Evolutionary conservation across 2,888 invertebrate genomes (phyloP), one percentile per base, ranked within the genome.

Genomic region (Spodoptera exigua): DNA sequence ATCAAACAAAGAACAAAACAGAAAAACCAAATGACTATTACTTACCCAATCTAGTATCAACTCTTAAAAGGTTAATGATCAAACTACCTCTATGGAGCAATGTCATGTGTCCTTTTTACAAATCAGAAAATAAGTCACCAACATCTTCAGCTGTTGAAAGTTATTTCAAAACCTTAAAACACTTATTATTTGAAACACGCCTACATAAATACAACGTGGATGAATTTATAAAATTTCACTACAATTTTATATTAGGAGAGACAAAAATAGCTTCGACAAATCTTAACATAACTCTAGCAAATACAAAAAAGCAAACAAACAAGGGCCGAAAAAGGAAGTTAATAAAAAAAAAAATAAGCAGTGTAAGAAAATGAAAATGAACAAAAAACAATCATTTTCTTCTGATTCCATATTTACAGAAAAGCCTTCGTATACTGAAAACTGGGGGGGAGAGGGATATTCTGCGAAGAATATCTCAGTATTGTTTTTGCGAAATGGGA

Each of bases 21-120:
- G 41, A 62, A 57, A 52, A 37, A 21, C 52, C 11, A 43, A 63
- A 63, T 45, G 35, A 44, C 11, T 63, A 48, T 44, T 63, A 63
- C 49, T 43, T 58, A 21, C 62, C 62, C 34, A 37, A 52, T 46
- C 52, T 59, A 59, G 47, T 46, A 59, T 45, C 47, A 55, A 54
- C 54, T 46, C 54, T 55, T 46, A 40, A 21, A 52, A 52, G 52
- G 52, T 52, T 52, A 52, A 52, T 52, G 35, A 45, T 45, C 0
- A 54, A 54, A 54, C 45, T 54, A 17, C 32, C 54, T 39, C 54
- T 54, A 13, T 45, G 36, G 54, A 43, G 54, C 39, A 54, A 54
- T 46, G 47, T 48, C 35, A 48, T 54, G 54, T 54, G 54, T 45
- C 45, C 37, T 54, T 54, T 46, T 46, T 54, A 54, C 45, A 54